A percentile compares a stretch with the other conserved stretches of the same genome.
Evolutionary conservation across 2,797 vertebrate genomes (phyloP).

Genomic region (Distichodus sexfasciatus): DNA sequence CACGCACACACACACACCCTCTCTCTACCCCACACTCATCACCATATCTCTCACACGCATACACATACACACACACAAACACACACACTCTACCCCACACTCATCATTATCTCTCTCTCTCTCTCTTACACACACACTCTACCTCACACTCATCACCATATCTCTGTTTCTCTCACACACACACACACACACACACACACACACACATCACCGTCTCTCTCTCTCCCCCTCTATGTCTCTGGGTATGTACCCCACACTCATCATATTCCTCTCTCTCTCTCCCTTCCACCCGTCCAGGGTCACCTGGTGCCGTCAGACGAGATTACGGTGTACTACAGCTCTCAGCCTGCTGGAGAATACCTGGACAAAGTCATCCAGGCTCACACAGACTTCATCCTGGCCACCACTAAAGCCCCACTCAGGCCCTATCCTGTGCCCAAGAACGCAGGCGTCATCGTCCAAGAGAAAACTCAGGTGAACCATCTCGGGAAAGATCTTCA

Average conservation of each 20-base stretch:
- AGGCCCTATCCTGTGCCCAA: conserved; percentile 81
- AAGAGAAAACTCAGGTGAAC: conserved; percentile 88
- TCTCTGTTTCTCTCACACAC: too few relatives aligned
- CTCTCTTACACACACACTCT: too few relatives aligned
- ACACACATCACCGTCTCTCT: too few relatives aligned
- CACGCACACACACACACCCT: too few relatives aligned
- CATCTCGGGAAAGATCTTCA: background rate
- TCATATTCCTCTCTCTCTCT: background rate
- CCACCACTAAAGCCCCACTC: conserved; percentile 89
- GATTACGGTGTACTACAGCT: conserved; percentile 87
- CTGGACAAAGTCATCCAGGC: conserved; percentile 86
- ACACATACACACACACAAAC: too few relatives aligned
- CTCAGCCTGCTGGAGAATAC: conserved; percentile 81
- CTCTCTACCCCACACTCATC: too few relatives aligned
- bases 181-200: too few relatives aligned
- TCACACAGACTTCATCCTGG: conserved; percentile 89
- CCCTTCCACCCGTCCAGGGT: conserved; percentile 67
- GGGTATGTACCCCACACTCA: too few relatives aligned
- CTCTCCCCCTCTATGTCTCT: background rate
- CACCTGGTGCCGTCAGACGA: conserved; percentile 94
- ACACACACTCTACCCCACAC: too few relatives aligned
- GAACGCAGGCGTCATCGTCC: conserved; percentile 80
- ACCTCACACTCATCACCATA: too few relatives aligned
- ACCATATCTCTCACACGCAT: too few relatives aligned
- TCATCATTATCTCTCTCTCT: too few relatives aligned